Evolutionary conservation across 2,797 vertebrate species (phyloP).

Genomic region (Trichosurus vulpecula): DNA sequence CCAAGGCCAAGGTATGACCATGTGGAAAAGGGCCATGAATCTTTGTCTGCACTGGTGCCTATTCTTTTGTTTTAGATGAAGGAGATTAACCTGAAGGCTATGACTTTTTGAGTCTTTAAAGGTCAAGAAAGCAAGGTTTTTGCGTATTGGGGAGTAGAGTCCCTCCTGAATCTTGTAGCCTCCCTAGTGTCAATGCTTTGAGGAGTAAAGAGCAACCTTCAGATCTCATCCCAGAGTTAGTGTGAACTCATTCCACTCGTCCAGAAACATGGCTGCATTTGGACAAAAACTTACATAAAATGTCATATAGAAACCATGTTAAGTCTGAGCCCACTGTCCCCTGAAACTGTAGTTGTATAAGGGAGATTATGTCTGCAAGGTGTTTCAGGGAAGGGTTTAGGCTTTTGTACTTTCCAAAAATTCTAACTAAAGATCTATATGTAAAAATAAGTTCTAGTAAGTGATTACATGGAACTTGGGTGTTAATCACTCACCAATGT

Average conservation of each 20-base stretch:
- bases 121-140: background rate
- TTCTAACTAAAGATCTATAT: no score
- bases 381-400: background rate
- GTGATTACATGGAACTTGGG: background rate
- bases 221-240: background rate
- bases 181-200: background rate
- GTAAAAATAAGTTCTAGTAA: background rate
- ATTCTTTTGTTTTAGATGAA: background rate
- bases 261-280: background rate
- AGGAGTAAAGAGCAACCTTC: background rate
- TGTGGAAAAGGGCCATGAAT: background rate
- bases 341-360: background rate
- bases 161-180: background rate
- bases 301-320: background rate
- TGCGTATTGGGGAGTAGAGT: background rate
- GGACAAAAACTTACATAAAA: background rate
- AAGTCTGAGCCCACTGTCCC: background rate
- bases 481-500: background rate
- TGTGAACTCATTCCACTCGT: background rate
- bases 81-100: background rate
- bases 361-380: background rate
- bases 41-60: background rate
- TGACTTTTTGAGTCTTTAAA: background rate
- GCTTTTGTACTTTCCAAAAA: no score
- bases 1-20: background rate